These are phyloP conservation scores for Xyrauchen texanus DNA, from an alignment of 2,113 vertebrate genomes.

Conservation along the genomic window DNA sequence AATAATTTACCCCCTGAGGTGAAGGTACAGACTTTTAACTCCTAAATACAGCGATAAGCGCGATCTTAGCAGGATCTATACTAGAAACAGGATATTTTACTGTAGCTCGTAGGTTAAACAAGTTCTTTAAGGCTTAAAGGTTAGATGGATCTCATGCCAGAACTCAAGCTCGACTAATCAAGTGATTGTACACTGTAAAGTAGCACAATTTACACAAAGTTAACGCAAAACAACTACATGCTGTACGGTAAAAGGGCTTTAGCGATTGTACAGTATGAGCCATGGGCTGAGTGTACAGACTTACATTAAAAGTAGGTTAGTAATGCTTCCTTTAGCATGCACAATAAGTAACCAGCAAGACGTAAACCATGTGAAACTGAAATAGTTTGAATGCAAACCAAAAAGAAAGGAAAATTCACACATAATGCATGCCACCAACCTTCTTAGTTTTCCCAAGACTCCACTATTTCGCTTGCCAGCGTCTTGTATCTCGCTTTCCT, in stretches of 20 bases:
- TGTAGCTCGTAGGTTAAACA: slow-evolving; percentile 33
- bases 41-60: slow-evolving; percentile 25
- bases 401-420: background rate
- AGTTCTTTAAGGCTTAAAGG: slow-evolving; percentile 37
- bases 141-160: slow-evolving; percentile 35
- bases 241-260: background rate
- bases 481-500: slow-evolving; percentile 45
- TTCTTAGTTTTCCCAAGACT: slow-evolving; percentile 26
- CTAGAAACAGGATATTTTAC: slow-evolving; percentile 54
- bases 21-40: slow-evolving; percentile 40
- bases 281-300: background rate
- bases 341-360: background rate
- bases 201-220: background rate
- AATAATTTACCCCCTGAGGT: slow-evolving; percentile 44
- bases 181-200: background rate
- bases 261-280: background rate
- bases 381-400: background rate
- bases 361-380: background rate
- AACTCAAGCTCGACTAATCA: slow-evolving; percentile 14
- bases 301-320: background rate
- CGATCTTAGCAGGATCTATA: slow-evolving; percentile 50
- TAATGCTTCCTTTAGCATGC: background rate
- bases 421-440: background rate
- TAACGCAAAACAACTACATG: background rate
- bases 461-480: slow-evolving; percentile 39